Evolutionary conservation across 2,888 invertebrate species (phyloP).

Genomic region (Dasysyrphus tricinctus): DNA sequence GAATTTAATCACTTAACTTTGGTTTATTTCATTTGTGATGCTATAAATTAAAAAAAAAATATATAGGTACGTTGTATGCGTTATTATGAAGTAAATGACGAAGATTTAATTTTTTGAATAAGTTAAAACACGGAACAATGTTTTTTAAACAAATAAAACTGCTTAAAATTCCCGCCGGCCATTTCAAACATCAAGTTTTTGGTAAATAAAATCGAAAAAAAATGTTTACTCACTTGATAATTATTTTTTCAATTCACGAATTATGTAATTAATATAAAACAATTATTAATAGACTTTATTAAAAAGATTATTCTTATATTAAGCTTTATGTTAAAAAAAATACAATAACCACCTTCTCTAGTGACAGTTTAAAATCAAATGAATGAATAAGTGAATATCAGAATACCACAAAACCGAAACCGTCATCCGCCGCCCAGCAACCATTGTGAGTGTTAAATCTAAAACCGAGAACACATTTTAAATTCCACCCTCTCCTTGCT

Average conservation of each 20-base stretch:
- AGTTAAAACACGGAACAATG: neutral
- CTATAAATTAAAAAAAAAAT: neutral
- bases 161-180: conserved; percentile 11
- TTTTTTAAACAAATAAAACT: neutral
- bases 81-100: neutral
- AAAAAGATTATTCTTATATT: neutral
- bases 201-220: neutral
- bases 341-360: conserved; percentile 78
- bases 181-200: neutral
- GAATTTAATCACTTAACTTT: conserved; percentile 63
- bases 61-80: neutral
- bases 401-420: conserved; percentile 59
- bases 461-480: conserved; percentile 73
- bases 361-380: conserved; percentile 84
- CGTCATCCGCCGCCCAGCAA: conserved; percentile 67
- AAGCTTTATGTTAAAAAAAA: neutral
- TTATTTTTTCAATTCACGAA: neutral
- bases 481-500: conserved; percentile 66
- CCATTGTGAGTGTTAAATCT: conserved; percentile 74
- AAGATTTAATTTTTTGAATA: neutral
- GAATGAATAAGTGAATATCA: conserved; percentile 78
- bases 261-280: neutral
- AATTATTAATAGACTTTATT: neutral
- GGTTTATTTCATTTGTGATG: conserved; percentile 32
- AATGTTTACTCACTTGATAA: neutral